Evolutionary conservation across 2,113 vertebrate genomes (phyloP).

Genomic region (Hiodon tergisus): DNA sequence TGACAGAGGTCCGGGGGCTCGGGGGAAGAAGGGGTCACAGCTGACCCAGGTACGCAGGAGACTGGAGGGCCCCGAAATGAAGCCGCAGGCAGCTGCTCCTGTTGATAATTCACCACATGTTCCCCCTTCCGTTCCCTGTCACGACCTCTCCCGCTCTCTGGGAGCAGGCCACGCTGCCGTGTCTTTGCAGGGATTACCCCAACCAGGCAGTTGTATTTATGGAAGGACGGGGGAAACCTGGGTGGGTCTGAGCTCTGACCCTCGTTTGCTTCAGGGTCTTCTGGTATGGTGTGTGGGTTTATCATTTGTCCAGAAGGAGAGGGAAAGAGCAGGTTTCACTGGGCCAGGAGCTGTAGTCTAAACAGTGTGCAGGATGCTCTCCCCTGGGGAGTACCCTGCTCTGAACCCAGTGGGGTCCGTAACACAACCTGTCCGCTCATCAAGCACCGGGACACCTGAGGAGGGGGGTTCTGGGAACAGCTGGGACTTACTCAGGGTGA

Average conservation of each 20-base stretch:
- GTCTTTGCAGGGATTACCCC: too few species aligned
- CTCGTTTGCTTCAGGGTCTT: not conserved
- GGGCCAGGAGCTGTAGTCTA: conserved; percentile 14
- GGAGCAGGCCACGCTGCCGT: too few species aligned
- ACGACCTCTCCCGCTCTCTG: too few species aligned
- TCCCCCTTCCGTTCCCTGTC: not conserved
- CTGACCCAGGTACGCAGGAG: conserved; percentile 45
- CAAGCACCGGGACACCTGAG: not conserved
- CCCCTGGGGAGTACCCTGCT: conserved; percentile 28
- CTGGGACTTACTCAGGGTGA: too few species aligned
- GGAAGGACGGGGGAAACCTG: not conserved
- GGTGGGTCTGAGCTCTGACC: not conserved
- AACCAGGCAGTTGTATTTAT: not conserved
- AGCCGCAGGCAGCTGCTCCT: conserved; percentile 53
- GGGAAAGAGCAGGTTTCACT: conserved; percentile 1
- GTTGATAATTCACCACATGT: too few species aligned
- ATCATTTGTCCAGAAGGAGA: conserved; percentile 5
- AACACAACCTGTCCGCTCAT: conserved; percentile 27
- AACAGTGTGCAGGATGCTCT: conserved; percentile 33
- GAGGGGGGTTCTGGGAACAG: not conserved
- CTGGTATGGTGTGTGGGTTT: not conserved
- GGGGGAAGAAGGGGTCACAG: conserved; percentile 37
- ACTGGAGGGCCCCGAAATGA: conserved; percentile 38
- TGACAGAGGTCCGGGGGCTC: conserved; percentile 20
- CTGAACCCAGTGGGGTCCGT: conserved; percentile 26